Evolutionary conservation across 2,113 vertebrate species (phyloP).

Genomic region (Antechinus flavipes): DNA sequence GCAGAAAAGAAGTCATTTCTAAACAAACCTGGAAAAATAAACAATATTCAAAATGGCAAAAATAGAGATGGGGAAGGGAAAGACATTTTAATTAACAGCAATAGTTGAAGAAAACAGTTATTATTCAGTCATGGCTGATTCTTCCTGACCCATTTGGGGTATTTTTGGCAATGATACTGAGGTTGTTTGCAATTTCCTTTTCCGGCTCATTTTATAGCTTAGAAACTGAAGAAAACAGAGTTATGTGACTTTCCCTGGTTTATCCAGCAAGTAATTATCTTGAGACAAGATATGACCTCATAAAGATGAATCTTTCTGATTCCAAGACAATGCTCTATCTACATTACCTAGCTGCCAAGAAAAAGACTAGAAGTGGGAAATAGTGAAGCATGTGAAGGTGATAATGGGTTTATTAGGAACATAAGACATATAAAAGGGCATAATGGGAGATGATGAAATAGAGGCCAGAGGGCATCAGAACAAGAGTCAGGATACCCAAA

Average conservation of each 20-base stretch:
- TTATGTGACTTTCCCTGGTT: no score
- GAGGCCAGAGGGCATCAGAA: neutral
- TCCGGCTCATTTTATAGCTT: no score
- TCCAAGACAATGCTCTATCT: no score
- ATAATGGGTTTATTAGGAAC: neutral
- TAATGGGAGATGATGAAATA: neutral
- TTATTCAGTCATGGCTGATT: no score
- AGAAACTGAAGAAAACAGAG: no score
- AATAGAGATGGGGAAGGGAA: neutral
- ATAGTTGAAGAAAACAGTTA: neutral
- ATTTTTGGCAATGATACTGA: no score
- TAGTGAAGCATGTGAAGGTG: neutral
- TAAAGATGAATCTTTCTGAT: no score
- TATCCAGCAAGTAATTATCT: no score
- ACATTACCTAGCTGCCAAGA: no score
- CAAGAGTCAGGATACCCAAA: neutral
- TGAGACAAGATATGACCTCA: no score
- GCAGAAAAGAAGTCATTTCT: rapidly evolving
- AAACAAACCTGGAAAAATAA: neutral
- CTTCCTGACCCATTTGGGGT: no score
- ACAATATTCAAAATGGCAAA: neutral
- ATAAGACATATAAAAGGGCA: neutral
- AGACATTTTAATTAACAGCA: neutral
- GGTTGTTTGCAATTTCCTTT: no score
- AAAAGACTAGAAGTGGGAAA: neutral